Percentiles rank a stretch among this genome's conserved stretches.
Conservation (phyloP, 2,113 vertebrate species). For the Bambusicola thoracicus region DNA sequence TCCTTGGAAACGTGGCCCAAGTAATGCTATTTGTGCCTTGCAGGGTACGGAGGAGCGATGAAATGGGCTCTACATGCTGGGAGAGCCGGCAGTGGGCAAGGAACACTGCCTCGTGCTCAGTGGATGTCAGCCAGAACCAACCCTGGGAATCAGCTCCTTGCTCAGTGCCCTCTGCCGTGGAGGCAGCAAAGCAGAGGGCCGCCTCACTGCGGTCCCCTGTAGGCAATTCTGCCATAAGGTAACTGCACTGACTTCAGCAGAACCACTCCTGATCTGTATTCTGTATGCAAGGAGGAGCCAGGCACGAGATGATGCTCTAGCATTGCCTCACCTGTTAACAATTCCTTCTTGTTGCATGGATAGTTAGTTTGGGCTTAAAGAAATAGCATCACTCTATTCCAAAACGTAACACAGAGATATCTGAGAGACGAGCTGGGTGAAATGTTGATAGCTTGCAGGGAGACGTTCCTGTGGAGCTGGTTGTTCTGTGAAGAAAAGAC, state of each 20-base stretch:
- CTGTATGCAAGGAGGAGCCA: background rate
- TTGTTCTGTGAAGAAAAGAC: background rate
- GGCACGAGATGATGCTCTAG: background rate
- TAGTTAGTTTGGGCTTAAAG: background rate
- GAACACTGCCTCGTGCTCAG: background rate
- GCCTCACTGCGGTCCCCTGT: background rate
- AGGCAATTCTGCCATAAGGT: background rate
- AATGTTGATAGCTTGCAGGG: background rate
- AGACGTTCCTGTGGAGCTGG: background rate
- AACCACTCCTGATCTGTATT: background rate
- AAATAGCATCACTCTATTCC: background rate
- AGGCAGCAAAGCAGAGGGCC: accelerated
- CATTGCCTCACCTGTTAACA: background rate
- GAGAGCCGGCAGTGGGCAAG: accelerated
- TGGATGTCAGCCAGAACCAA: background rate
- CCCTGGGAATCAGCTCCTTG: background rate
- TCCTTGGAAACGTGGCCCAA: background rate
- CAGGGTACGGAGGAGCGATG: accelerated
- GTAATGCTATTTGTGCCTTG: background rate
- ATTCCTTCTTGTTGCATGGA: background rate
- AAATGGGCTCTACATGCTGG: accelerated
- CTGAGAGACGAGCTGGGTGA: background rate
- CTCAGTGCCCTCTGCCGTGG: background rate
- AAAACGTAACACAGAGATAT: background rate
- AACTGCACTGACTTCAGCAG: background rate